Evolutionary conservation across 2,113 vertebrate genomes (phyloP), one percentile per base, ranked within the genome.

Genomic region (Hepsetus odoe): DNA sequence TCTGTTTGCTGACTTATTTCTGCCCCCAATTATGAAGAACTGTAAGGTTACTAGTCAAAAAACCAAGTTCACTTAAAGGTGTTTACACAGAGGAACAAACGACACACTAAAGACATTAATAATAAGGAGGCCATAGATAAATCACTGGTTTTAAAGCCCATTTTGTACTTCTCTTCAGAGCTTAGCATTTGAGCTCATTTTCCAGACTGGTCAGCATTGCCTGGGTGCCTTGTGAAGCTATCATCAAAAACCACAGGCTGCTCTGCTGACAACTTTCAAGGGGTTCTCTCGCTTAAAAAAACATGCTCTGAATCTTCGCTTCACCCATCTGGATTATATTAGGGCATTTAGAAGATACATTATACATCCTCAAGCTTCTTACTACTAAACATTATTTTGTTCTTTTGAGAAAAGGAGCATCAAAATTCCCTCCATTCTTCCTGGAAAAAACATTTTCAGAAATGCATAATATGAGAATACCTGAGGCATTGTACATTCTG

Each of bases 201-300:
- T 66, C 67, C 49, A 62, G 82, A 74, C 84, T 82, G 83, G 77
- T 86, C 83, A 87, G 86, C n/a, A 18, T 35, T 81, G 69, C 79
- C 72, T 76, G 35, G 32, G 42, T 71, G 69, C 30, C 78, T 73
- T 55, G 53, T 72, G 58, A 84, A 82, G 72, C 76, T 65, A 51
- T 76, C 66, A 62, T 81, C 74, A 87, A 89, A 69, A 56, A 78
- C 74, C 55, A 56, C 65, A 70, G 35, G 53, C 67, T 55, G 68
- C 38, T 59, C 44, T 72, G 67, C 24, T 72, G 51, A 86, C 82
- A 82, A 76, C 72, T 80, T 83, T 72, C 2, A 42, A 74, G 26
- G 42, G 62, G 22, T 71, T 72, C 30, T 46, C 42, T 55, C 18
- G 18, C 24, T 72, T 32, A 44, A 33, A 81, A 69, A 68, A 70